Evolutionary conservation across 2,797 vertebrate genomes (phyloP).

Genomic region (Knipowitschia caucasica): DNA sequence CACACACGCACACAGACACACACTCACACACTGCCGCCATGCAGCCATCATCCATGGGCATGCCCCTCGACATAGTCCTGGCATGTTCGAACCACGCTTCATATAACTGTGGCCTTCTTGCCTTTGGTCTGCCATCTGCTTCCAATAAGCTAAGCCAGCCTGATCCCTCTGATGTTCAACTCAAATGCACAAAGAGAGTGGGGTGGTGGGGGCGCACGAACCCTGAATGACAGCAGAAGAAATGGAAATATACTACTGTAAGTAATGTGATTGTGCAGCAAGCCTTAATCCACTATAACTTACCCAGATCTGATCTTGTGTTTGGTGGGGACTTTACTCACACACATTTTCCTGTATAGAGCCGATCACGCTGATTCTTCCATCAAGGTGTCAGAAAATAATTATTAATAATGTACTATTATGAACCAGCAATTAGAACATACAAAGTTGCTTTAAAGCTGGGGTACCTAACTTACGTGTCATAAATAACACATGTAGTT

Average conservation of each 20-base stretch:
- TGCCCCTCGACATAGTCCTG: conserved; percentile 71
- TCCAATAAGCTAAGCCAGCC: conserved; percentile 74
- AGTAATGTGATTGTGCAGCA: conserved; percentile 31
- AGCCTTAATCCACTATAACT: conserved; percentile 30
- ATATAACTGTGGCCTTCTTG: conserved; percentile 77
- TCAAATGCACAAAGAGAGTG: conserved; percentile 49
- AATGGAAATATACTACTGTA: conserved; percentile 41
- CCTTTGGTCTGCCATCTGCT: conserved; percentile 74
- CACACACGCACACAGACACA: no score
- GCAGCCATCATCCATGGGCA: conserved; percentile 63
- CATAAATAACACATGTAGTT: no score
- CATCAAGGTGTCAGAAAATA: neutral
- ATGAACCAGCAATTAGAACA: no score
- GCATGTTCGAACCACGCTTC: conserved; percentile 74
- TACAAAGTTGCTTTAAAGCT: no score
- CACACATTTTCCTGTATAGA: neutral
- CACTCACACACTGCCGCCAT: conserved; percentile 27
- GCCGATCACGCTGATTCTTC: neutral
- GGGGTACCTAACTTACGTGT: no score
- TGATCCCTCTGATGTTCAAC: conserved; percentile 71
- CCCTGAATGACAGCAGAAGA: conserved; percentile 41
- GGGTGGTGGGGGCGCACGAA: conserved; percentile 41
- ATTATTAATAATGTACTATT: neutral
- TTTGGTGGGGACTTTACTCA: neutral
- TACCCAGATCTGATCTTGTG: conserved; percentile 25